Evolutionary conservation across 2,113 vertebrate species (phyloP).

Genomic region (Rhynchopsitta pachyrhyncha): DNA sequence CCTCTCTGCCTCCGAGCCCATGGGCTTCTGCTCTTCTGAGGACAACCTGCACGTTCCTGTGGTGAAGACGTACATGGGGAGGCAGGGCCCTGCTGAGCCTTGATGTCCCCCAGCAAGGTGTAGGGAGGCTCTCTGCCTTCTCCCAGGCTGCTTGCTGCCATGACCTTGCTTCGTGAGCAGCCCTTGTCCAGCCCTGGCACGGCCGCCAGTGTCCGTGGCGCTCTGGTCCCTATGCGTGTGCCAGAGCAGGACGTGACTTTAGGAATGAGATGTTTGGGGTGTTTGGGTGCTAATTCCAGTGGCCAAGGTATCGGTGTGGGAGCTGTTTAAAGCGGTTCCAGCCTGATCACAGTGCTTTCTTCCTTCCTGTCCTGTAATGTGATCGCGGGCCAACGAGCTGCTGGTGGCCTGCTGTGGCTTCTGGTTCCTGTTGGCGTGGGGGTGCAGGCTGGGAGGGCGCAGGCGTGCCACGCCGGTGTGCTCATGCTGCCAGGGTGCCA

Average conservation of each 20-base stretch:
- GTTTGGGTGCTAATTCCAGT: constrained; percentile 63
- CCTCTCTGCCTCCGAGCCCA: not conserved
- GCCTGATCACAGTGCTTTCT: constrained; percentile 64
- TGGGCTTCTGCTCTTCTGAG: not conserved
- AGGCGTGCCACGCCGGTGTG: not conserved
- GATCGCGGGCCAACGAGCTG: constrained; percentile 27
- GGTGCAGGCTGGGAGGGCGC: constrained; percentile 7
- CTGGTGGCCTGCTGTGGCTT: constrained; percentile 58
- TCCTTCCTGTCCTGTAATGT: constrained; percentile 77
- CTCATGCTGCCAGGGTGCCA: not conserved
- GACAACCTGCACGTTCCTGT: not conserved
- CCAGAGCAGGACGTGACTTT: constrained; percentile 50
- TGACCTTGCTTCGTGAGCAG: not conserved
- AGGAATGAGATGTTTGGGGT: constrained; percentile 43
- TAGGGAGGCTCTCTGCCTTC: not conserved
- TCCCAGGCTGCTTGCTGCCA: not conserved
- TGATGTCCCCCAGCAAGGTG: not conserved
- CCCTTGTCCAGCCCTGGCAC: accelerated
- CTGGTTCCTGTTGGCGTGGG: constrained; percentile 72
- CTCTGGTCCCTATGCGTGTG: not conserved
- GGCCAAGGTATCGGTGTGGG: constrained; percentile 31
- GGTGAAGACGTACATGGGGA: not conserved
- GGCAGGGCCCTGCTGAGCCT: not conserved
- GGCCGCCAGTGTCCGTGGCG: accelerated
- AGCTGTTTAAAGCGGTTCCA: constrained; percentile 47